Conservation (phyloP, 1,140 invertebrate genomes). For the Pachypeltis micranthus region DNA sequence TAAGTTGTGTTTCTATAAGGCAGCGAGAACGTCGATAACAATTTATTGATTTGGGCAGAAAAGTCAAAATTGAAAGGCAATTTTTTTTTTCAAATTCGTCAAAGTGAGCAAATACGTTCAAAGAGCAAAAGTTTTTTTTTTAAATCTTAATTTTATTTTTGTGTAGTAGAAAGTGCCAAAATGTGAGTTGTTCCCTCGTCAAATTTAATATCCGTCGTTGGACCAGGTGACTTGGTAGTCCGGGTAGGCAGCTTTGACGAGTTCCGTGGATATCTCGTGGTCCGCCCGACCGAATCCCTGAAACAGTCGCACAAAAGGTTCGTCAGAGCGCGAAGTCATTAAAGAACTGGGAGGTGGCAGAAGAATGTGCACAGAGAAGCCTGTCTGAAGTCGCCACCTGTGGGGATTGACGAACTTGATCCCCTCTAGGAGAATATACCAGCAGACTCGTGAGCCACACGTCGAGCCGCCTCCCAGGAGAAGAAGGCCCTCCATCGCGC, state of each 20-base stretch:
- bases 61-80: background rate
- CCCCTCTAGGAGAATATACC: background rate
- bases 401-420: background rate
- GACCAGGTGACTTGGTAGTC: conserved; percentile 63
- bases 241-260: conserved; percentile 61
- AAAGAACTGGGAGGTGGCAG: background rate
- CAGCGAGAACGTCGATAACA: too few species aligned
- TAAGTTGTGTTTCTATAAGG: too few species aligned
- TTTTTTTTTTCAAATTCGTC: background rate
- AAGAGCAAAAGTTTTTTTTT: background rate
- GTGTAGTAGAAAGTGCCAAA: background rate
- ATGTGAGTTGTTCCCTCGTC: too few species aligned
- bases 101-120: background rate
- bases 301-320: conserved; percentile 22
- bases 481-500: background rate
- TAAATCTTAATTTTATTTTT: background rate
- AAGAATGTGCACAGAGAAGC: too few species aligned
- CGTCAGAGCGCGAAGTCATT: background rate
- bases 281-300: conserved; percentile 76
- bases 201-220: conserved; percentile 69
- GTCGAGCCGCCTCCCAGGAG: background rate
- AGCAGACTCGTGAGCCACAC: background rate
- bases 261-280: conserved; percentile 56
- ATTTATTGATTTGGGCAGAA: background rate
- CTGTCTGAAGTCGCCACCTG: too few species aligned